Conservation (phyloP, 2,113 vertebrate species). For the Pipra filicauda region DNA sequence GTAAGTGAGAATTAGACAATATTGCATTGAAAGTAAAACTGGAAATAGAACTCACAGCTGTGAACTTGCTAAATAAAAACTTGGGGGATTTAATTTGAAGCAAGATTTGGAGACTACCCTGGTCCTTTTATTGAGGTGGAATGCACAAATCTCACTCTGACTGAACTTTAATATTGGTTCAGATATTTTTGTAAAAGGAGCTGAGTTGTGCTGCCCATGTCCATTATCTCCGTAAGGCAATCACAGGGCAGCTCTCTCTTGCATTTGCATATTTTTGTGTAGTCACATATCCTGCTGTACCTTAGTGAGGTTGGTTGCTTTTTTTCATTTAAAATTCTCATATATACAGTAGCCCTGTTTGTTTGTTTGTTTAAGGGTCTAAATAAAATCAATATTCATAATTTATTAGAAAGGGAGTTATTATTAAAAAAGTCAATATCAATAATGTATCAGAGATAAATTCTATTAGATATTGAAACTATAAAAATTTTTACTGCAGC, state of each 20-base stretch:
- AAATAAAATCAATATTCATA: not conserved
- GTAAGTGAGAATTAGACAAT: not conserved
- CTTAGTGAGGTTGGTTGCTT: not conserved
- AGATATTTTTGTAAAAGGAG: not conserved
- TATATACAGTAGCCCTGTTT: not conserved
- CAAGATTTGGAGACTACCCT: not conserved
- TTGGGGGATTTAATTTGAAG: not conserved
- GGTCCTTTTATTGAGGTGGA: not conserved
- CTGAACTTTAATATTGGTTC: not conserved
- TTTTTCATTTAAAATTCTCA: not conserved
- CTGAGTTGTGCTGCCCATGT: not conserved
- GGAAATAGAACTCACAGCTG: not conserved
- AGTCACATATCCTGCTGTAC: not conserved
- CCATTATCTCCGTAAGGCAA: not conserved
- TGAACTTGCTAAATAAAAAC: not conserved
- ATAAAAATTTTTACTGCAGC: not conserved
- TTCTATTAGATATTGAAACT: not conserved
- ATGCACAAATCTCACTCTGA: not conserved
- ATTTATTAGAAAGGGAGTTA: not conserved
- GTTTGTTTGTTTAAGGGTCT: not conserved
- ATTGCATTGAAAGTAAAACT: not conserved
- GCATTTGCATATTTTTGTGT: not conserved
- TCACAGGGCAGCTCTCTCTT: not conserved
- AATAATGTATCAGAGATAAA: not conserved
- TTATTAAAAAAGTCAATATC: not conserved